Evolutionary conservation across 2,888 invertebrate species (phyloP).

Genomic region (Spisula subtruncata): DNA sequence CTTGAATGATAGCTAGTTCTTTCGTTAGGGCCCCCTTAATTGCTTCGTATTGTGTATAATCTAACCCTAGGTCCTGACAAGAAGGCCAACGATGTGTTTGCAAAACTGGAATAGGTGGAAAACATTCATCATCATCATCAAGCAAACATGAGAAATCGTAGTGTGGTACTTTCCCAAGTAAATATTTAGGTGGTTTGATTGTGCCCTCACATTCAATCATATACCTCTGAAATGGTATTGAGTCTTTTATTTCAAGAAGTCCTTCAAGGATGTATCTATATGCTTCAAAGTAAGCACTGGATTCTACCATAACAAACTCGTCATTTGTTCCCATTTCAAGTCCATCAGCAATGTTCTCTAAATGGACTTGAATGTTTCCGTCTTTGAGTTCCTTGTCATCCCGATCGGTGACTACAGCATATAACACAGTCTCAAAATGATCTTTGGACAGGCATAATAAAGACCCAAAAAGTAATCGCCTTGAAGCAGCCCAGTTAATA

Average conservation of each 20-base stretch:
- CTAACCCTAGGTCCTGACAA: slow-evolving; percentile 63
- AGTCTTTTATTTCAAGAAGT: slow-evolving; percentile 90
- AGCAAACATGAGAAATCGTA: slow-evolving; percentile 69
- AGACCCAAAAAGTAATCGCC: slow-evolving; percentile 92
- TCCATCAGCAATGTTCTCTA: slow-evolving; percentile 70
- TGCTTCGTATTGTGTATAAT: slow-evolving; percentile 82
- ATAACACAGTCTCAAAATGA: slow-evolving; percentile 91
- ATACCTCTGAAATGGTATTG: slow-evolving; percentile 78
- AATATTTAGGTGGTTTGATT: slow-evolving; percentile 76
- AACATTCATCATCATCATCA: neutral
- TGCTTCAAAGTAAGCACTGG: slow-evolving; percentile 94
- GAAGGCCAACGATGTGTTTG: slow-evolving; percentile 74
- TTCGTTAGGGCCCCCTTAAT: slow-evolving; percentile 83
- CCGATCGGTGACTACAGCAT: slow-evolving; percentile 90
- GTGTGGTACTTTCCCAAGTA: slow-evolving; percentile 55
- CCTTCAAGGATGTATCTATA: slow-evolving; percentile 93
- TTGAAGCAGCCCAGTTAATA: slow-evolving; percentile 88
- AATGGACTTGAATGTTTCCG: slow-evolving; percentile 79
- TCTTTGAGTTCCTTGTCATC: slow-evolving; percentile 76
- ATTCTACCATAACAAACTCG: slow-evolving; percentile 91
- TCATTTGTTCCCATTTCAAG: slow-evolving; percentile 63
- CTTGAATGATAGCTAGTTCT: slow-evolving; percentile 86
- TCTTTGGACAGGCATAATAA: slow-evolving; percentile 92
- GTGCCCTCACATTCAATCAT: slow-evolving; percentile 75
- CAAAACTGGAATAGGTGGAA: slow-evolving; percentile 53